phyloP scores from a whole-genome alignment of 1,140 invertebrate species.

The Drosophila guanche region DNA sequence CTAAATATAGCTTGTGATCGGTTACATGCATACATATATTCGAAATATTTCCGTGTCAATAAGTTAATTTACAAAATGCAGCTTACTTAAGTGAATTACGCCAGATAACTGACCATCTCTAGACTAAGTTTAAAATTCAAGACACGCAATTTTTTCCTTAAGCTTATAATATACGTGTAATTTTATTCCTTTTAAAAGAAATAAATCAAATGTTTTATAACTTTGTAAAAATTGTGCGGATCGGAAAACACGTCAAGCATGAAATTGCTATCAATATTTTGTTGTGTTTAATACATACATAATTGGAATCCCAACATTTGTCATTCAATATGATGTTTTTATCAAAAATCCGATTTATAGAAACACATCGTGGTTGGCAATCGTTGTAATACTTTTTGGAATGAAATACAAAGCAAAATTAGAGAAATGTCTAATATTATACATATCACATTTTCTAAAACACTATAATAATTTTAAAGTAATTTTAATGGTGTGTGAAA shows the following conservation, averaged over 20 bases:
- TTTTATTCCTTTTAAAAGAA: not conserved
- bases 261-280: no score
- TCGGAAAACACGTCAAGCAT: no score
- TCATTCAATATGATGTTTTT: not conserved
- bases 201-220: not conserved
- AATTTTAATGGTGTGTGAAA: no score
- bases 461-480: conserved; percentile 7
- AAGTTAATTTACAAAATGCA: conserved; percentile 17
- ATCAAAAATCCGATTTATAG: not conserved
- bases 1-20: not conserved
- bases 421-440: conserved; percentile 15
- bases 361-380: not conserved
- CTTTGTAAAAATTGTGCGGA: not conserved
- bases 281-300: no score
- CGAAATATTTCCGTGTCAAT: conserved; percentile 5
- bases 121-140: conserved; percentile 13
- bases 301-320: not conserved
- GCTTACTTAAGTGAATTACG: conserved; percentile 12
- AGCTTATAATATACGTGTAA: conserved; percentile 3
- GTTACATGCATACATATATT: conserved; percentile 10
- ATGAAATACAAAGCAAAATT: conserved; percentile 3
- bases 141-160: conserved; percentile 13
- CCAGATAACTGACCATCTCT: conserved; percentile 7
- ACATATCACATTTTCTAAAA: conserved; percentile 23
- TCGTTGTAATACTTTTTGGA: conserved; percentile 2